Evolutionary conservation across 2,113 vertebrate genomes (phyloP), one percentile per base, ranked within the genome.

Genomic region (Elgaria multicarinata): DNA sequence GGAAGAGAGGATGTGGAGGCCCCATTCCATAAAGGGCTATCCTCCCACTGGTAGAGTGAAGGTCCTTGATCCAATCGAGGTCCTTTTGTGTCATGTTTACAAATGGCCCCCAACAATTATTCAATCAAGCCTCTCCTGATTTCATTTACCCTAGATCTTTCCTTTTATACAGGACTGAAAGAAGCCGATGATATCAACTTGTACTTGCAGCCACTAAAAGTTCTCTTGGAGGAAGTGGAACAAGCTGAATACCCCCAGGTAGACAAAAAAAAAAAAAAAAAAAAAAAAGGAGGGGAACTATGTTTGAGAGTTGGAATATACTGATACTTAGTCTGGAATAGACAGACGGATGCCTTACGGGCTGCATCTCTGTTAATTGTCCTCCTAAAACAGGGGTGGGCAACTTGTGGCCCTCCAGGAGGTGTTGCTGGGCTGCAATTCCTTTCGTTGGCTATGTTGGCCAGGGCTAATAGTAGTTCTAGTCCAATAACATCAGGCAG

Each of bases 121-220:
- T 2, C 33, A 0, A 0, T 58, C 9, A 58, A 3, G 14, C 0
- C 0, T 33, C 1, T 42, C 69, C 31, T 64, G 42, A 12, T 16
- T 3, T 44, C 14, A 80, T 46, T 0, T 6, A 67, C 1, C 0
- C 0, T 0, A 24, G 7, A 1, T 33, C 71, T 79, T 50, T 74
- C 31, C 53, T 83, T 8, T 31, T 1, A 0, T 0, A 12, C 88
- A 98, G 98, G 97, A 6, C 91, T 98, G 91, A 95, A 95, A 91
- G 98, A 98, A 84, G 97, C 97, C 8, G 82, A 58, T 0, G 96
- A 98, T 7, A 85, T 98, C 7, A 96, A 92, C 1, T 79, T 97
- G 18, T 92, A 98, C 20, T 94, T 98, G 93, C 94, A 87, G 2
- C 97, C 96, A 0, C 95, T 98, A 12, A 94, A 90, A 50, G 24